Evolutionary conservation across 30 jellyfish, hydroid and myxozoan species (phyloP).

Genomic region (Sanderia malayensis): DNA sequence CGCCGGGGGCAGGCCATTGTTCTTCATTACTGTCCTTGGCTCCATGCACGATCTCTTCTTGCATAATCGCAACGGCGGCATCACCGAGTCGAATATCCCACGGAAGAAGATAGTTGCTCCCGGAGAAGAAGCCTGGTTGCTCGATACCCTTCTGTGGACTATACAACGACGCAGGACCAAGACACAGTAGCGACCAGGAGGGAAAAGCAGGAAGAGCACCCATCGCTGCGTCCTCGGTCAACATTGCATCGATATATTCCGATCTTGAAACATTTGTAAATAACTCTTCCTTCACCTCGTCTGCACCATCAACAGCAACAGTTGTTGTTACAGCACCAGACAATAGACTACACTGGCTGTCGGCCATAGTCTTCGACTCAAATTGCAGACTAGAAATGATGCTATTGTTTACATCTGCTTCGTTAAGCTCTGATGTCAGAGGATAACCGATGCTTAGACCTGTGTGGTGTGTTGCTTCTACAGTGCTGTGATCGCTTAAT

Average conservation of each 20-base stretch:
- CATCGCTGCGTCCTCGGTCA: slow-evolving; percentile 54
- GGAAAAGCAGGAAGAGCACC: slow-evolving; percentile 72
- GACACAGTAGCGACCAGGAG: slow-evolving; percentile 90
- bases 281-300: no score
- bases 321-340: no score
- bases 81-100: slow-evolving; percentile 91
- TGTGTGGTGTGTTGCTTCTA: slow-evolving; percentile 51
- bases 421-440: slow-evolving; percentile 34
- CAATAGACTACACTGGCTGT: no score
- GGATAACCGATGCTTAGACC: slow-evolving; percentile 47
- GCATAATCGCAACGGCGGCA: slow-evolving; percentile 16
- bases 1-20: slow-evolving; percentile 99
- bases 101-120: slow-evolving; percentile 81
- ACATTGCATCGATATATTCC: slow-evolving; percentile 56
- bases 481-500: slow-evolving; percentile 37
- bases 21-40: slow-evolving; percentile 65
- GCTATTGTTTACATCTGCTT: slow-evolving; percentile 22
- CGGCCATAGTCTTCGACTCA: slow-evolving; percentile 19
- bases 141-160: slow-evolving; percentile 70
- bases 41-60: slow-evolving; percentile 33
- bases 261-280: slow-evolving; percentile 12
- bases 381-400: slow-evolving; percentile 21
- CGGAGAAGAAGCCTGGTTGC: slow-evolving; percentile 95
- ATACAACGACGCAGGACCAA: slow-evolving; percentile 87
- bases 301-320: no score